A percentile compares a stretch with the other conserved stretches of the same genome.
Conservation (phyloP, 2,113 vertebrate species). For the Trachemys scripta region DNA sequence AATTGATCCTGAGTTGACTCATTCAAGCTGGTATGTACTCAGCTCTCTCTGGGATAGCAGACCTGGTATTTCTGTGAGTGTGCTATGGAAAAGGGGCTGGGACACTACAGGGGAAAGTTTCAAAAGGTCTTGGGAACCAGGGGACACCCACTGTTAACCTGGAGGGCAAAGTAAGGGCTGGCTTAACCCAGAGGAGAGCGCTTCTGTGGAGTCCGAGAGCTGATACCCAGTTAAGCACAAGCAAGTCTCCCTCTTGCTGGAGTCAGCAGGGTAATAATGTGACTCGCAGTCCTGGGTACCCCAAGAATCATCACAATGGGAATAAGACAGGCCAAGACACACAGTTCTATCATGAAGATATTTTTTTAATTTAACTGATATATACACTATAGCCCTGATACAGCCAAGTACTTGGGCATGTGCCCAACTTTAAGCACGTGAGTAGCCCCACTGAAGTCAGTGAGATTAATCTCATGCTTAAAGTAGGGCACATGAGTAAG, state of each 20-base stretch:
- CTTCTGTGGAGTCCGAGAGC: neutral
- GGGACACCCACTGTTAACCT: neutral
- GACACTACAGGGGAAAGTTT: neutral
- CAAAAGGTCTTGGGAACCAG: neutral
- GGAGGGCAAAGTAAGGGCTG: neutral
- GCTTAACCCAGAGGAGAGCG: neutral
- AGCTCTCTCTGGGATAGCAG: neutral
- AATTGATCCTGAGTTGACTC: neutral
- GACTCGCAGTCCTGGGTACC: neutral
- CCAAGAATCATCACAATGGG: neutral
- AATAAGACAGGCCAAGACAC: neutral
- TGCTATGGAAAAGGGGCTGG: neutral
- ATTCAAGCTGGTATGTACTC: neutral
- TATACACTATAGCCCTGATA: neutral
- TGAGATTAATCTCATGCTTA: neutral
- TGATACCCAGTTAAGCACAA: neutral
- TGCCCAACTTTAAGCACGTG: neutral
- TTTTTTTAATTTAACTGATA: constrained; percentile 23
- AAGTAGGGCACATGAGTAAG: neutral
- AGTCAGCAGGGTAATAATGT: neutral
- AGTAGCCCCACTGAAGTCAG: neutral
- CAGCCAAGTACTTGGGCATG: constrained; percentile 7
- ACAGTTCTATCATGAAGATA: neutral
- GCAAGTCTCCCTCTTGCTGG: neutral
- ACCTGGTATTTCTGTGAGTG: neutral